Evolutionary conservation across 2,888 invertebrate genomes (phyloP).

Genomic region (Lamellibrachia satsuma): DNA sequence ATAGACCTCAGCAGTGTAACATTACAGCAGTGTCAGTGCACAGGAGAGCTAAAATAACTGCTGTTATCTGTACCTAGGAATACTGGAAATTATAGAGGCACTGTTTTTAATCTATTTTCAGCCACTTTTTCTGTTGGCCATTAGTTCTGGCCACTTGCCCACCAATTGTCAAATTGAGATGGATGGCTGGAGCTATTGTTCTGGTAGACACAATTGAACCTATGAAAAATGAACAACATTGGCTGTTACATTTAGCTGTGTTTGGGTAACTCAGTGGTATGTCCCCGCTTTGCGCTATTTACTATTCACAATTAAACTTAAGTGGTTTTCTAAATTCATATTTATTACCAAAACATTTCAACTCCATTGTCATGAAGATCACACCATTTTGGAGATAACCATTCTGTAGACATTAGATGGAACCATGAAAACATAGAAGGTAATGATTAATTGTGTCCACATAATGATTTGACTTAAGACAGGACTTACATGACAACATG

Average conservation of each 20-base stretch:
- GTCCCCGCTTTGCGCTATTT: not conserved
- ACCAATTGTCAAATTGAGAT: not conserved
- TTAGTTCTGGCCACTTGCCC: not conserved
- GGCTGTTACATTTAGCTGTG: not conserved
- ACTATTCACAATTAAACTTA: not conserved
- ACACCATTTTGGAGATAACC: not conserved
- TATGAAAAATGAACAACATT: not conserved
- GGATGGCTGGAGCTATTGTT: not conserved
- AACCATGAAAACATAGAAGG: too few species aligned
- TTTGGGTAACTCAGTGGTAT: not conserved
- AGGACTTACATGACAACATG: too few species aligned
- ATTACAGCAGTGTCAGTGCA: not conserved
- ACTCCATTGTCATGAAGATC: not conserved
- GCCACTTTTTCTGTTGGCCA: not conserved
- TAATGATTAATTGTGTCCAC: too few species aligned
- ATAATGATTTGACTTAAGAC: too few species aligned
- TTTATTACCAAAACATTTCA: too few species aligned
- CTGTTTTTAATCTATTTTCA: slow-evolving; percentile 3
- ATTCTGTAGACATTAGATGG: too few species aligned
- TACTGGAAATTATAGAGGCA: not conserved
- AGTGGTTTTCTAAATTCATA: not conserved
- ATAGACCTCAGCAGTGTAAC: not conserved
- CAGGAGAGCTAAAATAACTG: not conserved
- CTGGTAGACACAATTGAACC: not conserved
- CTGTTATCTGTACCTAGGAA: not conserved